Conservation (phyloP, 1,140 invertebrate genomes). For the Heliothis virescens region DNA sequence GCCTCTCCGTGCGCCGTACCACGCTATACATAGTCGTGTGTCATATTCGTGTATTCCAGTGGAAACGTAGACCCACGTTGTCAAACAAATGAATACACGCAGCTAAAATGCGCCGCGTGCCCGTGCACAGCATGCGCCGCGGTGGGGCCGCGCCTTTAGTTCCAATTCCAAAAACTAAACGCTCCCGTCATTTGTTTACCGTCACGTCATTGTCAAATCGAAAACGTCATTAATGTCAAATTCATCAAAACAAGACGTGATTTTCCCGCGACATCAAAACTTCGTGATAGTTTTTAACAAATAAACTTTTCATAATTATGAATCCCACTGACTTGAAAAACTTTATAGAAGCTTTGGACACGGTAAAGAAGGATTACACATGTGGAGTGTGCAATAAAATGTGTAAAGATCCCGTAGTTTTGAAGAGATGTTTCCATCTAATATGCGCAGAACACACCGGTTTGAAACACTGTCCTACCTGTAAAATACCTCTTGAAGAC, state of each 20-base stretch:
- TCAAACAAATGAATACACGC: too few species aligned
- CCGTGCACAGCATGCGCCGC: too few species aligned
- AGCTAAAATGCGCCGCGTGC: too few species aligned
- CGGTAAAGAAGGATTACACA: conserved; percentile 72
- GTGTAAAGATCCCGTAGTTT: conserved; percentile 71
- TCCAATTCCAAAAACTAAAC: background rate
- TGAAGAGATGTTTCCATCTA: conserved; percentile 79
- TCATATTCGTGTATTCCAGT: too few species aligned
- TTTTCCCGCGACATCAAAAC: conserved; percentile 34
- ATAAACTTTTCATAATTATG: conserved; percentile 57
- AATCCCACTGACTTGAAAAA: conserved; percentile 58
- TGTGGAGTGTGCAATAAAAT: conserved; percentile 75
- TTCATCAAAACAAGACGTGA: background rate
- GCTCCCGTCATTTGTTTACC: background rate
- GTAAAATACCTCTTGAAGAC: conserved; percentile 64
- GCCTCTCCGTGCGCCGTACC: too few species aligned
- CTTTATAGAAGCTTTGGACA: conserved; percentile 73
- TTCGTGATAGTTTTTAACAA: background rate
- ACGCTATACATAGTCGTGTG: too few species aligned
- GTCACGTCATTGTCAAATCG: background rate
- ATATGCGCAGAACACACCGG: conserved; percentile 72
- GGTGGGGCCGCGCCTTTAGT: too few species aligned
- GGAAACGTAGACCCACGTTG: too few species aligned
- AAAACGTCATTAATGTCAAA: conserved; percentile 14
- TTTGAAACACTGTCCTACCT: conserved; percentile 71